Evolutionary conservation across 2,113 vertebrate genomes (phyloP), one percentile per base, ranked within the genome.

Genomic region (Leptobrachium ailaonicum): DNA sequence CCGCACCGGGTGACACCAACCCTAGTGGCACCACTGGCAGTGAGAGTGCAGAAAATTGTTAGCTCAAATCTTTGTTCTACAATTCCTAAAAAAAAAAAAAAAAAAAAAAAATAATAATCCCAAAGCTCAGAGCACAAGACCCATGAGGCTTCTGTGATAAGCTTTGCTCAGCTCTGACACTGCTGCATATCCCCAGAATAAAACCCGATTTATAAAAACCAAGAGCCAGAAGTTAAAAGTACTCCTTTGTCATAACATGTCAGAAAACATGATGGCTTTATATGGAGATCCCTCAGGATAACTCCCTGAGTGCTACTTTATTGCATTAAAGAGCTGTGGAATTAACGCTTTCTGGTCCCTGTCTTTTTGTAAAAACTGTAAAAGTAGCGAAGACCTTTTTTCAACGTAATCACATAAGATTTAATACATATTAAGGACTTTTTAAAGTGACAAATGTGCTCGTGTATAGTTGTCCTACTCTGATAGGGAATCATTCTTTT

Each of bases 201-300:
- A 41, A 64, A 42, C 69, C n/a, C 13, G 7, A 6, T 58, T n/a
- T 43, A 41, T 72, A n/a, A 73, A 68, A 68, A 74, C 20, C 64
- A 50, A 71, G 69, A 11, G 12, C 50, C 47, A 74, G 63, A 74
- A 58, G 41, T 66, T 66, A n/a, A 80, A 68, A 74, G 42, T 8
- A 6, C 6, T 47, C 41, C 44, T 68, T 58, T 80, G 50, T 74
- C 53, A 58, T 13, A 4, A 60, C 12, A 67, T 67, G 50, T 79
- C 77, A 67, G 64, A 80, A 80, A 43, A 13, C 41, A 77, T 77
- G 13, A 60, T 60, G 10, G 13, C 56, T 60, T 14, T 60, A 14
- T 12, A 60, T 12, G 2, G 56, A 60, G 10, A 60, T 60, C 56
- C 13, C 56, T 60, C 13, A 14, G 11, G 13, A 60, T 14, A 60